Evolutionary conservation across 1,140 invertebrate genomes (phyloP), one percentile per base, ranked within the genome.

Genomic region (Trachelipus rathkii): DNA sequence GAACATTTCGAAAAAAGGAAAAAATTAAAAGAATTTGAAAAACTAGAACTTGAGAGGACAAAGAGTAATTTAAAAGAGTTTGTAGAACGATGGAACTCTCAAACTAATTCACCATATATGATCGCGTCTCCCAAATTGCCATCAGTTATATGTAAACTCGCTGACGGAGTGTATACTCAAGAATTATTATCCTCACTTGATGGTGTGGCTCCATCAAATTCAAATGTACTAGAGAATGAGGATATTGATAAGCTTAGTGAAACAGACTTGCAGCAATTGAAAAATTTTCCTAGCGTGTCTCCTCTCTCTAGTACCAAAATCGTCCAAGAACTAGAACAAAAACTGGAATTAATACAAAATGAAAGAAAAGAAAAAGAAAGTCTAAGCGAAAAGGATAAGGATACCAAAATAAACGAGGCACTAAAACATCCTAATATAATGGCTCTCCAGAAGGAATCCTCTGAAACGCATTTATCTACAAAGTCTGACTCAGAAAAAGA

Each of bases 51-150:
- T 6, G 73, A 75, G 13, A 13, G 50, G 44, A 75, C 73, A 24
- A 75, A 75, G 60, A 75, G 45, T 44, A 60, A 75, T 43, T 45
- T 75, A 67, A 75, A 75, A 43, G 73, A 75, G 43, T 75, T 75
- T 43, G 73, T 75, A 10, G 73, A 75, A 24, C 19, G 73, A n/a
- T 75, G 73, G 73, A 75, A 75, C 43, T 75, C 73, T 15, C 73
- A 75, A 11, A 19, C 50, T 9, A 67, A 67, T 19, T 68, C 73
- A 45, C 33, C 73, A 0, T 69, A 75, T 44, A 43, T 66, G 10
- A 13, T 53, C 4, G 45, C 21, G 1, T 44, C 23, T 68, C 50
- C 50, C 11, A 60, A 60, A 60, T 19, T 60, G 19, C 50, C 50
- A 3, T 60, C 50, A 13, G 50, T 60, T 60, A 60, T 60, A 60